phyloP scores from a whole-genome alignment of 2,888 invertebrate genomes.

The Tanaodytes sp. region DNA sequence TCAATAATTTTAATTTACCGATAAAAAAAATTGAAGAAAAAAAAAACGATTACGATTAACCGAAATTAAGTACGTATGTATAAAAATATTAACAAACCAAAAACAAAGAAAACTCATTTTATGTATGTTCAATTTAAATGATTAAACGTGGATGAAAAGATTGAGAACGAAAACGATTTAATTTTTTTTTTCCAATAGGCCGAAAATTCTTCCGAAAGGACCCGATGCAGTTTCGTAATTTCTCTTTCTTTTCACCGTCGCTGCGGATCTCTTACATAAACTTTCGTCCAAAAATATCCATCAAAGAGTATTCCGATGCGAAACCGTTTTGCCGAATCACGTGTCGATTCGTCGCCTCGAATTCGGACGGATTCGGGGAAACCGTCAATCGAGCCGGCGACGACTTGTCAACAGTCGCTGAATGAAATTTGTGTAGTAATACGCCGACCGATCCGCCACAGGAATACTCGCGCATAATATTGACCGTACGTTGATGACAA shows the following conservation, averaged over 20 bases:
- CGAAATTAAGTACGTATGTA: too few relatives aligned
- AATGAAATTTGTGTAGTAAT: neutral
- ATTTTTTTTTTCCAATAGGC: neutral
- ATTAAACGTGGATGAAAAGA: too few relatives aligned
- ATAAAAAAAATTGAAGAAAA: too few relatives aligned
- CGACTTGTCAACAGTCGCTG: neutral
- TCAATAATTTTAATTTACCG: too few relatives aligned
- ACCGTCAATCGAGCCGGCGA: neutral
- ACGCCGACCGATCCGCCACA: too few relatives aligned
- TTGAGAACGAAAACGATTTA: too few relatives aligned
- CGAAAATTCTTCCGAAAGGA: conserved; percentile 4
- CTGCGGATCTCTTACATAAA: conserved; percentile 32
- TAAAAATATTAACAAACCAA: too few relatives aligned
- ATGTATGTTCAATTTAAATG: too few relatives aligned
- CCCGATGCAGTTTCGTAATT: neutral
- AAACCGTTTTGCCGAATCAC: neutral
- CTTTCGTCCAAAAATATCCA: conserved; percentile 40
- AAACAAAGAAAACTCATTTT: too few relatives aligned
- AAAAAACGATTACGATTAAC: too few relatives aligned
- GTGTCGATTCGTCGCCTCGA: neutral
- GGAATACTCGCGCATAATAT: neutral
- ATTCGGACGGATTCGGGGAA: neutral
- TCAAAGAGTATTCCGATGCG: conserved; percentile 12
- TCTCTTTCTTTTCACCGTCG: conserved; percentile 1
- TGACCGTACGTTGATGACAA: too few relatives aligned